Evolutionary conservation across 1,140 invertebrate species (phyloP).

Genomic region (Apis dorsata): DNA sequence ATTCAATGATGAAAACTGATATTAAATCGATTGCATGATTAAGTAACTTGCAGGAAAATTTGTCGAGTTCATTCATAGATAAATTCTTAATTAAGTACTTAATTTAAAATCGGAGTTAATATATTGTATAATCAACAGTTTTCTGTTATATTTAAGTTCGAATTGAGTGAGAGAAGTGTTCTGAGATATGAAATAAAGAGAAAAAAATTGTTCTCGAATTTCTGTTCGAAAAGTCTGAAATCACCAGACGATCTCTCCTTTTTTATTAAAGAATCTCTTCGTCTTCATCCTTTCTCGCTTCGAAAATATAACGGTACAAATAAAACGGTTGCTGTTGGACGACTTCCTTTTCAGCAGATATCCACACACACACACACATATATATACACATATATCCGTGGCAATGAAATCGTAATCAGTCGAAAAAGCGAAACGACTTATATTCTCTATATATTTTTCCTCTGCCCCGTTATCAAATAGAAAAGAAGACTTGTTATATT

Average conservation of each 20-base stretch:
- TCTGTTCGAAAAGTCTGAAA: not conserved
- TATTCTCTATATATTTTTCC: conserved; percentile 1
- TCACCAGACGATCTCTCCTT: not conserved
- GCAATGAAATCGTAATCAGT: not conserved
- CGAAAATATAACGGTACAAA: not conserved
- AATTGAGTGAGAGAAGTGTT: not conserved
- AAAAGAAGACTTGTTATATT: not conserved
- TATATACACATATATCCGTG: not conserved
- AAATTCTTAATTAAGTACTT: too few species aligned
- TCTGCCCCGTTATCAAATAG: not conserved
- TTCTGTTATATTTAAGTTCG: not conserved
- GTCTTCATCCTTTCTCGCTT: not conserved
- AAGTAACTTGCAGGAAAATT: too few species aligned
- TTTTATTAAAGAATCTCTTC: not conserved
- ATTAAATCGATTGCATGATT: too few species aligned
- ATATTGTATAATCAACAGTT: too few species aligned
- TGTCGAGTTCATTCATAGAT: too few species aligned
- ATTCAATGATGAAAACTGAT: too few species aligned
- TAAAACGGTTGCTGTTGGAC: not conserved
- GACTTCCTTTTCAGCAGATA: not conserved
- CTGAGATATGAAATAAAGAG: too few species aligned
- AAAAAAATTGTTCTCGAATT: too few species aligned
- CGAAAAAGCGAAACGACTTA: not conserved
- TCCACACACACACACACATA: too few species aligned
- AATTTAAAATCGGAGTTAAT: too few species aligned